phyloP scores from a whole-genome alignment of 2,797 vertebrate species.

The Mormyrops boulengeri region DNA sequence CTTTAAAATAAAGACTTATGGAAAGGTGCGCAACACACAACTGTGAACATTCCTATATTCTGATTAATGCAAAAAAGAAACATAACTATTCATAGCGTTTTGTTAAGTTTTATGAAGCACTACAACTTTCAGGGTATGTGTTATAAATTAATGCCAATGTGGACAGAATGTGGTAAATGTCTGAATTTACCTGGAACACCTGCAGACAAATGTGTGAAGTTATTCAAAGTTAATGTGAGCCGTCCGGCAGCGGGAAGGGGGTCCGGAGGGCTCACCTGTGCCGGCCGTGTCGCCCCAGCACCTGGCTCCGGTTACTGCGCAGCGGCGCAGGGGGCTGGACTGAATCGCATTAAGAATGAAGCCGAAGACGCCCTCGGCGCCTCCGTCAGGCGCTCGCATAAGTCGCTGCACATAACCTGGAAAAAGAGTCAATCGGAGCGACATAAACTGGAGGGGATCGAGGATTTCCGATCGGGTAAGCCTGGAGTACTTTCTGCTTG shows the following conservation, averaged over 20 bases:
- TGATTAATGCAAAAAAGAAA: not conserved
- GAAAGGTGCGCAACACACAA: not conserved
- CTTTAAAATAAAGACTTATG: not conserved
- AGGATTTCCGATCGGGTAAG: slow-evolving; percentile 1
- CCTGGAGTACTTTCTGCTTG: not conserved
- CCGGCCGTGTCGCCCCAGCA: slow-evolving; percentile 49
- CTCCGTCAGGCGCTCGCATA: not conserved
- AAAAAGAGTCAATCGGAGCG: not conserved
- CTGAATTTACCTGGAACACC: not conserved
- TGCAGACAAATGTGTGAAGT: not conserved
- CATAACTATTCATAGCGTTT: not conserved
- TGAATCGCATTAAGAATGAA: slow-evolving; percentile 8
- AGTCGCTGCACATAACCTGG: not conserved
- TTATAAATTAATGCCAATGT: not conserved
- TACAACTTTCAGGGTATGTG: not conserved
- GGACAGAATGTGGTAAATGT: not conserved
- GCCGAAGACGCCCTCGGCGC: not conserved
- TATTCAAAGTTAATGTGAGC: not conserved
- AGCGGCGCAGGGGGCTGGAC: slow-evolving; percentile 51
- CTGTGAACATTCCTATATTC: not conserved
- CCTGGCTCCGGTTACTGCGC: slow-evolving; percentile 61
- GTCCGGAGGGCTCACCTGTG: slow-evolving; percentile 37
- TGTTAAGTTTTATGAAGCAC: not conserved
- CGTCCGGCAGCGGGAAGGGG: not conserved
- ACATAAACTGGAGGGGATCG: not conserved